These are phyloP conservation scores for Notocelia uddmanniana DNA, from an alignment of 2,888 invertebrate species.

Conservation along the genomic window DNA sequence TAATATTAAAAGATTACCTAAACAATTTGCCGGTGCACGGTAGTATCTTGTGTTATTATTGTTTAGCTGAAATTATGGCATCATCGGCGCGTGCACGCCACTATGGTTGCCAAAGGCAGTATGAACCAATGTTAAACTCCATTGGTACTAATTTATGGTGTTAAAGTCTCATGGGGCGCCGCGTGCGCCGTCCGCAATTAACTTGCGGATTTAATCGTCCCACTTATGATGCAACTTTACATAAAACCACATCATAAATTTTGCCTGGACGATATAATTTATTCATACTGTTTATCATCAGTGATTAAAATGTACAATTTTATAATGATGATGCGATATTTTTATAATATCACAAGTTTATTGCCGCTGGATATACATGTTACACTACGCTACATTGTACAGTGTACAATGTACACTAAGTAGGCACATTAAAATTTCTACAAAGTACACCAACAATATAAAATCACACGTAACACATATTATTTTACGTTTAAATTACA, in stretches of 20 bases:
- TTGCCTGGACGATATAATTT: background rate
- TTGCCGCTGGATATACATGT: background rate
- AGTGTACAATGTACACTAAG: too few relatives aligned
- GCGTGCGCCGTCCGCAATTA: conserved; percentile 19
- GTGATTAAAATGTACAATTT: background rate
- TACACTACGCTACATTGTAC: too few relatives aligned
- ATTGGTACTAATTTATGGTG: background rate
- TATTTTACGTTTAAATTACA: too few relatives aligned
- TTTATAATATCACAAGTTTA: background rate
- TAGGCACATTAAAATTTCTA: too few relatives aligned
- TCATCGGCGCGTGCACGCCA: background rate
- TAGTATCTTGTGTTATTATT: background rate
- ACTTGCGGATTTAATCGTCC: background rate
- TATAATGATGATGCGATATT: background rate
- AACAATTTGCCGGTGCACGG: background rate
- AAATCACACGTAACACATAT: too few relatives aligned
- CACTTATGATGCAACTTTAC: conserved; percentile 17
- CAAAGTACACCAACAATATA: too few relatives aligned
- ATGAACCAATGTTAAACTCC: background rate
- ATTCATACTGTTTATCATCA: conserved; percentile 4
- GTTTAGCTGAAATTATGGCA: background rate
- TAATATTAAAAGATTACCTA: background rate
- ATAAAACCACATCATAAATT: conserved; percentile 7
- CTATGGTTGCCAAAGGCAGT: background rate
- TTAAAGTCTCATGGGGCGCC: conserved; percentile 2